phyloP scores from a whole-genome alignment of 1,140 invertebrate species.

The Camponotus vicinus region DNA sequence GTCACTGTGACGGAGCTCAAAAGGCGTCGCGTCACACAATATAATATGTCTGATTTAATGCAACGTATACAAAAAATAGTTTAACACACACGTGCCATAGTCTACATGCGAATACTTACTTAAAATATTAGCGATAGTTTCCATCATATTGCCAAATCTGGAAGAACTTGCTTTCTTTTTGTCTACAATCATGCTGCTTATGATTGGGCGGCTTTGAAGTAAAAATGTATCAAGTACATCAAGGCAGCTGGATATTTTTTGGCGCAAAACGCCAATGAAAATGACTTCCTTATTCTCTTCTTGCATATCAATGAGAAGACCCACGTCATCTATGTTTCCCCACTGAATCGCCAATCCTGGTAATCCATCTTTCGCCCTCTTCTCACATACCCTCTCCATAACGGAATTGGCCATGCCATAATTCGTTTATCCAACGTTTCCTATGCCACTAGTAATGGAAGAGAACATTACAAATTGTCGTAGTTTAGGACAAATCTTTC shows the following conservation, averaged over 20 bases:
- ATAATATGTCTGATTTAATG: background rate
- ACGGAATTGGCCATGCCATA: constrained; percentile 79
- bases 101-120: constrained; percentile 65
- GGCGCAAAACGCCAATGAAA: constrained; percentile 89
- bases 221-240: constrained; percentile 87
- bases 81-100: too few relatives aligned
- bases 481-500: constrained; percentile 82
- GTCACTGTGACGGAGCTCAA: too few relatives aligned
- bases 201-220: constrained; percentile 86
- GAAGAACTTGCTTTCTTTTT: constrained; percentile 84
- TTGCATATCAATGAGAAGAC: constrained; percentile 88
- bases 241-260: constrained; percentile 89
- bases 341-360: constrained; percentile 88
- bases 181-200: constrained; percentile 88
- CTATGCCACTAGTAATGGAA: constrained; percentile 91
- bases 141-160: constrained; percentile 81
- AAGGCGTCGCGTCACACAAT: too few relatives aligned
- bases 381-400: constrained; percentile 75
- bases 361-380: constrained; percentile 84
- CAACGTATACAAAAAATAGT: too few relatives aligned
- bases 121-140: constrained; percentile 85
- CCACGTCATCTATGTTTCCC: constrained; percentile 88
- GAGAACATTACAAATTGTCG: constrained; percentile 90
- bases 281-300: constrained; percentile 88
- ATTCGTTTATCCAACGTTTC: constrained; percentile 91